These are phyloP conservation scores for Drosophila grimshawi DNA, from an alignment of 1,140 invertebrate genomes.

Conservation along the genomic window DNA sequence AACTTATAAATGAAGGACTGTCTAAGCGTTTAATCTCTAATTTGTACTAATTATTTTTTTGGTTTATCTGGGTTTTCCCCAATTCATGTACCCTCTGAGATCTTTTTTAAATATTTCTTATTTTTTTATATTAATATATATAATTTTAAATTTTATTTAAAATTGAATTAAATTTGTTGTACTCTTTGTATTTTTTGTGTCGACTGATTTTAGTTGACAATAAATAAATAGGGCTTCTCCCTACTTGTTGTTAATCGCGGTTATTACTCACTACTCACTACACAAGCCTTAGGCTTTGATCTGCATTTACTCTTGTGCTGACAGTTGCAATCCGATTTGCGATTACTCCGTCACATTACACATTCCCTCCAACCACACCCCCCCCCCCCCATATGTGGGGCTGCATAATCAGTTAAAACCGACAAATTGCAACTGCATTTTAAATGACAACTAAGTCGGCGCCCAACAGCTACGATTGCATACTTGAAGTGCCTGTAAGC, in stretches of 20 bases:
- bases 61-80: too few relatives aligned
- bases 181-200: too few relatives aligned
- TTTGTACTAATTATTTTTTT: too few relatives aligned
- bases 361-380: background rate
- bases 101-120: too few relatives aligned
- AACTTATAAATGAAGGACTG: too few relatives aligned
- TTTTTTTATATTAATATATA: too few relatives aligned
- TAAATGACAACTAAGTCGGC: slow-evolving; percentile 45
- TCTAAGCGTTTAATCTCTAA: too few relatives aligned
- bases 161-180: too few relatives aligned
- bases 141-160: too few relatives aligned
- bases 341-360: slow-evolving; percentile 33
- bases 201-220: too few relatives aligned
- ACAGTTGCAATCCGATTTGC: slow-evolving; percentile 1
- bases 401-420: slow-evolving; percentile 31
- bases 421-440: slow-evolving; percentile 49
- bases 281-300: slow-evolving; percentile 2
- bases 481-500: slow-evolving; percentile 28
- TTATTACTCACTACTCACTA: background rate
- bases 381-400: background rate
- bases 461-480: slow-evolving; percentile 3
- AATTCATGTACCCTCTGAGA: too few relatives aligned
- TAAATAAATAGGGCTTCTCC: background rate
- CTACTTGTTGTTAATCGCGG: background rate
- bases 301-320: background rate